Evolutionary conservation across 2,888 invertebrate genomes (phyloP).

Genomic region (Macrosiphum euphorbiae): DNA sequence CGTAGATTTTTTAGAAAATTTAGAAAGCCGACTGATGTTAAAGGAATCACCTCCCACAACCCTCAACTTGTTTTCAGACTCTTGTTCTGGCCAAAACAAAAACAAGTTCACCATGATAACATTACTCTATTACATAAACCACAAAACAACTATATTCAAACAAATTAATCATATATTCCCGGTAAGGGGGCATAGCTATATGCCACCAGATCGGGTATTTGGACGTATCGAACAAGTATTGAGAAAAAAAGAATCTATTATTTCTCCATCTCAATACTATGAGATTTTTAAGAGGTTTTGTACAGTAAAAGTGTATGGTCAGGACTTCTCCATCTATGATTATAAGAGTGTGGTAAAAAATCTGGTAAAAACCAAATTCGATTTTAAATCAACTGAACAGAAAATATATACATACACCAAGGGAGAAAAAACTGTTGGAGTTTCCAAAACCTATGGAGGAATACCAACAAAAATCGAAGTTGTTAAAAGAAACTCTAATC

Average conservation of each 20-base stretch:
- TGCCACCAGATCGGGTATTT: too few relatives aligned
- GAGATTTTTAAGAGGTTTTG: neutral
- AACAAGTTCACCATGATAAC: too few relatives aligned
- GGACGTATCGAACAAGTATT: too few relatives aligned
- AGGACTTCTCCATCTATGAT: neutral
- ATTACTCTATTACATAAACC: too few relatives aligned
- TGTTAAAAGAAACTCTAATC: neutral
- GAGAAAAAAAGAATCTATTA: neutral
- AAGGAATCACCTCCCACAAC: too few relatives aligned
- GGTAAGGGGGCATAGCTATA: too few relatives aligned
- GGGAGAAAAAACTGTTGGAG: neutral
- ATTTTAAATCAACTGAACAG: neutral
- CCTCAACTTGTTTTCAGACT: neutral
- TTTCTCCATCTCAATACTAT: neutral
- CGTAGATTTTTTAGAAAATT: too few relatives aligned
- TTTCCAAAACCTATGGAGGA: neutral
- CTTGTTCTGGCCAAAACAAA: too few relatives aligned
- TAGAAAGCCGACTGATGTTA: too few relatives aligned
- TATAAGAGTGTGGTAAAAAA: neutral
- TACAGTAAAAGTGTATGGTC: conserved; percentile 8
- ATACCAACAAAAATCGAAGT: conserved; percentile 8
- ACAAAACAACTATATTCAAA: too few relatives aligned
- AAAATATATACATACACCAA: neutral
- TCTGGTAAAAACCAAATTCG: neutral
- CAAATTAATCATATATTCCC: too few relatives aligned